A percentile compares a stretch with the other conserved stretches of the same genome.
Conservation (phyloP, 2,888 invertebrate genomes). For the Pseudococcus longispinus region DNA sequence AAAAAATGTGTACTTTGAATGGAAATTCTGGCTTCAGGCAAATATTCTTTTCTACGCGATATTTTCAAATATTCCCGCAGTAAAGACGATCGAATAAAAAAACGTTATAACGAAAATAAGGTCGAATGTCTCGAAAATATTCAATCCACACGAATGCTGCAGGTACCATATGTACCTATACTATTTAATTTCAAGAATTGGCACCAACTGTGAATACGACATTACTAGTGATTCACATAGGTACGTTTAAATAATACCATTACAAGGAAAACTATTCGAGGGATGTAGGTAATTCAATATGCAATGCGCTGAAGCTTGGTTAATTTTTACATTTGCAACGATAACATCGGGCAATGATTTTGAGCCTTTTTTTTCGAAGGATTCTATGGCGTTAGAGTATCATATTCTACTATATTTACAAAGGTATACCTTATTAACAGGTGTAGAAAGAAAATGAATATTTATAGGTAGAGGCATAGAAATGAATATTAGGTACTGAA, state of each 20-base stretch:
- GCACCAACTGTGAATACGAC: not conserved
- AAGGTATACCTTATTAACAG: not conserved
- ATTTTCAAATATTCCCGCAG: no score
- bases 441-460: no score
- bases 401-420: not conserved
- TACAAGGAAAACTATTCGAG: slow-evolving; percentile 34
- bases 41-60: no score
- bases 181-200: not conserved
- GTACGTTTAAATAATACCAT: not conserved
- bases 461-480: no score
- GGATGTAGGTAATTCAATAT: not conserved
- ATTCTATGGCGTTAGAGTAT: not conserved
- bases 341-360: not conserved
- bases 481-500: no score
- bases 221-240: slow-evolving; percentile 36
- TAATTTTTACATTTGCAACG: not conserved
- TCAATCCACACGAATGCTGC: not conserved
- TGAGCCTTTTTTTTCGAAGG: not conserved
- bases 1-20: no score
- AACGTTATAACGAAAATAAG: not conserved
- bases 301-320: not conserved
- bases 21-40: no score
- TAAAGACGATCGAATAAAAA: no score
- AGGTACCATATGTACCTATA: not conserved
- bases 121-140: not conserved